Evolutionary conservation across 2,113 vertebrate genomes (phyloP).

Genomic region (Phyllopteryx taeniolatus): DNA sequence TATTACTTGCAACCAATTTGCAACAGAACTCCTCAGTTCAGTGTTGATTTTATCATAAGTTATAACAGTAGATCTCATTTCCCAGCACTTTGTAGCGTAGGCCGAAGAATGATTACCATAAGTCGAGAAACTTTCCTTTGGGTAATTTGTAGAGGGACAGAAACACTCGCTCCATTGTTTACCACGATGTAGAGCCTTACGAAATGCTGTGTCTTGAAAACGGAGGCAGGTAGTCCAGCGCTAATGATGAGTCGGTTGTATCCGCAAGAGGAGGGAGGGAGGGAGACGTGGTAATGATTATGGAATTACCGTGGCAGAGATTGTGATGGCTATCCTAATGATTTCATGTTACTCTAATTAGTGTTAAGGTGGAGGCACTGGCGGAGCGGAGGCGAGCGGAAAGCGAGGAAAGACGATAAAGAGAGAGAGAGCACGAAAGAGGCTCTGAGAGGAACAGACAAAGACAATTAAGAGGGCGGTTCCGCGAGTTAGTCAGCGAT

Average conservation of each 20-base stretch:
- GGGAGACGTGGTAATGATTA: slow-evolving; percentile 54
- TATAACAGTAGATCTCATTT: not conserved
- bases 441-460: slow-evolving; percentile 14
- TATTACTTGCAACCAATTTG: not conserved
- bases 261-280: slow-evolving; percentile 25
- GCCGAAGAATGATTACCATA: slow-evolving; percentile 11
- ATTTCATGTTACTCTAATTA: slow-evolving; percentile 68
- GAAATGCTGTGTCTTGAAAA: slow-evolving; percentile 49
- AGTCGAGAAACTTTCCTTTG: slow-evolving; percentile 20
- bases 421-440: slow-evolving; percentile 7
- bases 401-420: slow-evolving; percentile 13
- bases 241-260: slow-evolving; percentile 12
- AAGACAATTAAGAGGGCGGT: slow-evolving; percentile 26
- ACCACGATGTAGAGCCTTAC: slow-evolving; percentile 49
- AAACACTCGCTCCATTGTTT: slow-evolving; percentile 57
- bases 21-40: not conserved
- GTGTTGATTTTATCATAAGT: not conserved
- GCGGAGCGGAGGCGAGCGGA: slow-evolving; percentile 12
- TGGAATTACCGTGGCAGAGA: slow-evolving; percentile 60
- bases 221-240: slow-evolving; percentile 43
- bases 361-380: slow-evolving; percentile 37
- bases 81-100: not conserved
- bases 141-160: slow-evolving; percentile 26
- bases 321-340: slow-evolving; percentile 63
- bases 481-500: slow-evolving; percentile 29